These are phyloP conservation scores for Drosophila erecta DNA, from an alignment of 1,140 invertebrate genomes.

Conservation along the genomic window DNA sequence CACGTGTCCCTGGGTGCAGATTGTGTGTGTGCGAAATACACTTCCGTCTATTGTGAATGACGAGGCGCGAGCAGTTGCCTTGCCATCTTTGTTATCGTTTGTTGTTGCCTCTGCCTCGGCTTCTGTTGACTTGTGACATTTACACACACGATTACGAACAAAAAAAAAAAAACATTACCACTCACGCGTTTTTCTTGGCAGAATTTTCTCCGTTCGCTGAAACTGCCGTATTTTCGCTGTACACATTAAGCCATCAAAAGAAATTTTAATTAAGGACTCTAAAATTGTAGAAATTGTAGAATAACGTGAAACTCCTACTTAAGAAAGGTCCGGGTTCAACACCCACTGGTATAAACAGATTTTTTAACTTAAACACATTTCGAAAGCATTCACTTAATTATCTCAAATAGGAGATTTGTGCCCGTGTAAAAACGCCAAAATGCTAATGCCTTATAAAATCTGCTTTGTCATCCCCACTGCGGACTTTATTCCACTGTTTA, in stretches of 20 bases:
- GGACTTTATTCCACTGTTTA: conserved; percentile 20
- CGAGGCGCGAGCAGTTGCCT: conserved; percentile 42
- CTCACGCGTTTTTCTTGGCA: conserved; percentile 39
- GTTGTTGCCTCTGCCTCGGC: conserved; percentile 40
- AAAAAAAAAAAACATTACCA: conserved; percentile 7
- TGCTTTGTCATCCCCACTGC: conserved; percentile 43
- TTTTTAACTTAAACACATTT: background rate
- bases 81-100: conserved; percentile 68
- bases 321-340: background rate
- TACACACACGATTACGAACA: conserved; percentile 25
- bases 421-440: conserved; percentile 34
- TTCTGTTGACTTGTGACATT: conserved; percentile 76
- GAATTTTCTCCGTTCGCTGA: conserved; percentile 36
- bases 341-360: background rate
- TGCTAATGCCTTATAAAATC: conserved; percentile 55
- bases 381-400: background rate
- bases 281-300: background rate
- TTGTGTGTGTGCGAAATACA: conserved; percentile 57
- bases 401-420: background rate
- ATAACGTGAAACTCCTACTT: background rate
- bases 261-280: background rate
- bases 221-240: conserved; percentile 52
- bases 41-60: conserved; percentile 80
- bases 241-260: background rate
- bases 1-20: conserved; percentile 60